A percentile compares a stretch with the other conserved stretches of the same genome.
These are phyloP conservation scores for Drosophila mettleri DNA, from an alignment of 2,888 invertebrate species.

Conservation along the genomic window DNA sequence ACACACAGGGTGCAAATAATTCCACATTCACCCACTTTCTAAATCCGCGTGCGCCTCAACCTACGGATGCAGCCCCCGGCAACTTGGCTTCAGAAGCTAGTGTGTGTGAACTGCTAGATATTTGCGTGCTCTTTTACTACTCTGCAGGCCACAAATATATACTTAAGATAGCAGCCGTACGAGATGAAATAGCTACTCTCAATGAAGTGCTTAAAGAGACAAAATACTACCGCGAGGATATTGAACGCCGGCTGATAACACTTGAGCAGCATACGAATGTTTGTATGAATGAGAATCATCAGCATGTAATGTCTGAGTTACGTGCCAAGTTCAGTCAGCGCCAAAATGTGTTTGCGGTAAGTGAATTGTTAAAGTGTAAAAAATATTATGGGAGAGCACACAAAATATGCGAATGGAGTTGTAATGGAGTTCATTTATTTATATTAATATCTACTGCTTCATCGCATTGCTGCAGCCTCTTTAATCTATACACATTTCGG, in stretches of 20 bases:
- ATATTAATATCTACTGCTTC: too few relatives aligned
- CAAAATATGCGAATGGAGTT: neutral
- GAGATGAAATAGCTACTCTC: conserved; percentile 84
- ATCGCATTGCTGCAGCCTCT: neutral
- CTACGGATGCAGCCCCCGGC: conserved; percentile 68
- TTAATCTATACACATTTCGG: neutral
- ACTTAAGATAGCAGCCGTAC: conserved; percentile 83
- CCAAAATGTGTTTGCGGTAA: conserved; percentile 84
- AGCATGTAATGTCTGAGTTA: conserved; percentile 81
- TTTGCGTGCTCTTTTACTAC: conserved; percentile 83
- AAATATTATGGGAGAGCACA: neutral
- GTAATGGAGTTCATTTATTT: neutral
- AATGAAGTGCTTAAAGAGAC: conserved; percentile 84
- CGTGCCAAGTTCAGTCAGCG: conserved; percentile 82
- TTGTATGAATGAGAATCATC: conserved; percentile 80
- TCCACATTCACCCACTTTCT: conserved; percentile 77
- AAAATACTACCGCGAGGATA: conserved; percentile 82
- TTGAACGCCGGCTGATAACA: conserved; percentile 79
- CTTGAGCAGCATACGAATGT: conserved; percentile 78
- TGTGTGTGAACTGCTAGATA: conserved; percentile 83
- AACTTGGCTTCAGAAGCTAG: conserved; percentile 73
- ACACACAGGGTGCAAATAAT: conserved; percentile 70
- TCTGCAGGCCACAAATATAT: conserved; percentile 85
- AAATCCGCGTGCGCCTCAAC: conserved; percentile 61
- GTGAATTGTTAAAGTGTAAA: conserved; percentile 3